phyloP scores from a whole-genome alignment of 2,113 vertebrate genomes.

The Cygnus atratus region DNA sequence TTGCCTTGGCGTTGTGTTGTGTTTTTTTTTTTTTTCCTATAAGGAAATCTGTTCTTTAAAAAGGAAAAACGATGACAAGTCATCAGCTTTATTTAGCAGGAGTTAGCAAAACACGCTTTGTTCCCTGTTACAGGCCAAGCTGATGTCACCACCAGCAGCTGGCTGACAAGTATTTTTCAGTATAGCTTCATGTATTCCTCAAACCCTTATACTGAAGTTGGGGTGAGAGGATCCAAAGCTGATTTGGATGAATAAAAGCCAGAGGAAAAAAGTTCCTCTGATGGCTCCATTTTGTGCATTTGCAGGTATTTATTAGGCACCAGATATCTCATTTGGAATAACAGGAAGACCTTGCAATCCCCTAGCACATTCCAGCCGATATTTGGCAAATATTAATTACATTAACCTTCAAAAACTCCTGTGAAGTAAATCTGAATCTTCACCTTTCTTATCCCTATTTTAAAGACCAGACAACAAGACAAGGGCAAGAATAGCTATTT shows the following conservation, averaged over 20 bases:
- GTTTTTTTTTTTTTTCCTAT: neutral
- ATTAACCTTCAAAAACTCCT: neutral
- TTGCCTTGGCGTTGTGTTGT: neutral
- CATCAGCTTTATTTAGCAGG: slow-evolving; percentile 36
- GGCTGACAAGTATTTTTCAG: neutral
- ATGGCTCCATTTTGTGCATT: neutral
- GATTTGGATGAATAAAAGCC: neutral
- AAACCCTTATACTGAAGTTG: neutral
- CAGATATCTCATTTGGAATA: neutral
- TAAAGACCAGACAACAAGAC: neutral
- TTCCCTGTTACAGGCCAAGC: neutral
- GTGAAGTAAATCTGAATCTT: neutral
- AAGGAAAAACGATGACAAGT: neutral
- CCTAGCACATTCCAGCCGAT: neutral
- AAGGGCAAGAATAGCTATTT: neutral
- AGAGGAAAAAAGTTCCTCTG: neutral
- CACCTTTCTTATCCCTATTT: neutral
- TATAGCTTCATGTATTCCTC: neutral
- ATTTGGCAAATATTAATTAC: neutral
- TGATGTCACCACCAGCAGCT: slow-evolving; percentile 23
- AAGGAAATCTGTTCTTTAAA: slow-evolving; percentile 32
- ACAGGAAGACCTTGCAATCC: neutral
- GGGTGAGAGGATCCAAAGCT: neutral
- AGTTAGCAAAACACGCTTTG: neutral
- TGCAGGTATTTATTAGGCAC: neutral